Evolutionary conservation across 1,140 invertebrate genomes (phyloP).

Genomic region (Amyelois transitella): DNA sequence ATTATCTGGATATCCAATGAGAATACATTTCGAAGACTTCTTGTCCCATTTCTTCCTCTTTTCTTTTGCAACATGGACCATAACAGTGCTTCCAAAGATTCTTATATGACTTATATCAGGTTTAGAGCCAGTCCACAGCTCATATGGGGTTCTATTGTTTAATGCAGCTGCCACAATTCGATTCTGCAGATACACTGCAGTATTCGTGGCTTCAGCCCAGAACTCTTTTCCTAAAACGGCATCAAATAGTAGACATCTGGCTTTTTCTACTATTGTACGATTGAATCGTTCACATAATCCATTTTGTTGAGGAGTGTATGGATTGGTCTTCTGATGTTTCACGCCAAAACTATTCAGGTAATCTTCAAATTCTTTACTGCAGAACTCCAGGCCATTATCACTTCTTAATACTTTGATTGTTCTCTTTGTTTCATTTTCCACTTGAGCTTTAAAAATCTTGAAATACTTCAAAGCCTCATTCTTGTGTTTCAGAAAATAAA

Average conservation of each 20-base stretch:
- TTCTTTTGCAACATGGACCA: constrained; percentile 15
- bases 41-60: constrained; percentile 19
- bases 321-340: constrained; percentile 17
- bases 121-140: constrained; percentile 37
- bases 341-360: constrained; percentile 1
- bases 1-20: constrained; percentile 41
- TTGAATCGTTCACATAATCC: constrained; percentile 30
- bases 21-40: constrained; percentile 19
- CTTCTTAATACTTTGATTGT: constrained; percentile 1
- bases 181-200: constrained; percentile 6
- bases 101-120: constrained; percentile 32
- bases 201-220: too few relatives aligned
- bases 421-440: neutral
- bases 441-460: constrained; percentile 1
- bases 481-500: constrained; percentile 8
- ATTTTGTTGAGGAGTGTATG: constrained; percentile 51
- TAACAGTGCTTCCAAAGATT: constrained; percentile 33
- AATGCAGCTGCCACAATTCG: neutral
- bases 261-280: constrained; percentile 5
- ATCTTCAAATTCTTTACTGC: constrained; percentile 1
- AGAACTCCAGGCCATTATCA: too few relatives aligned
- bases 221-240: too few relatives aligned
- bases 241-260: constrained; percentile 6
- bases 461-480: neutral
- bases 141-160: constrained; percentile 35